phyloP scores from a whole-genome alignment of 2,113 vertebrate genomes.

The Pao palembangensis region DNA sequence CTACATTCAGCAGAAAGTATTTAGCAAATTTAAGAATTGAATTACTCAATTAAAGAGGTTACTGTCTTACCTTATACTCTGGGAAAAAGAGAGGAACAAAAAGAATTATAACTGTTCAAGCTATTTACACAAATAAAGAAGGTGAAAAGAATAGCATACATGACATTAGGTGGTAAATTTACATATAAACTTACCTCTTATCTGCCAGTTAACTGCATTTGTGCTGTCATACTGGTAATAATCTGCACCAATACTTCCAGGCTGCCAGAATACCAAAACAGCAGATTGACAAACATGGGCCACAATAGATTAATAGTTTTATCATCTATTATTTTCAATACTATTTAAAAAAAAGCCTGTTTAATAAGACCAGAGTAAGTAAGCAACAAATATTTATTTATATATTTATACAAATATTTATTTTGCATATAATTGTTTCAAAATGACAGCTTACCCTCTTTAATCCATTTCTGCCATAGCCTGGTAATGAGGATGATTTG shows the following conservation, averaged over 20 bases:
- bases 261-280: slow-evolving; percentile 51
- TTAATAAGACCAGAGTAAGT: background rate
- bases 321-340: background rate
- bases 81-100: slow-evolving; percentile 48
- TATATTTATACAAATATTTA: too few species aligned
- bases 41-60: too few species aligned
- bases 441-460: slow-evolving; percentile 80
- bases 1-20: background rate
- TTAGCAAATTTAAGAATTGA: too few species aligned
- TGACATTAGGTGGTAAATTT: background rate
- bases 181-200: slow-evolving; percentile 79
- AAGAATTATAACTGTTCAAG: background rate
- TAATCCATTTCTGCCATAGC: slow-evolving; percentile 85
- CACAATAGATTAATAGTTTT: background rate
- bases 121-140: too few species aligned
- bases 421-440: background rate
- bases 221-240: slow-evolving; percentile 93
- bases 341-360: background rate
- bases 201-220: slow-evolving; percentile 91
- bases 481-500: slow-evolving; percentile 90
- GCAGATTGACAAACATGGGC: slow-evolving; percentile 7
- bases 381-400: background rate
- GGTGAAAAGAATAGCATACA: too few species aligned
- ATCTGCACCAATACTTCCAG: slow-evolving; percentile 78
- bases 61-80: slow-evolving; percentile 93